Evolutionary conservation across 2,113 vertebrate species (phyloP).

Genomic region (Himantopus leucocephalus): DNA sequence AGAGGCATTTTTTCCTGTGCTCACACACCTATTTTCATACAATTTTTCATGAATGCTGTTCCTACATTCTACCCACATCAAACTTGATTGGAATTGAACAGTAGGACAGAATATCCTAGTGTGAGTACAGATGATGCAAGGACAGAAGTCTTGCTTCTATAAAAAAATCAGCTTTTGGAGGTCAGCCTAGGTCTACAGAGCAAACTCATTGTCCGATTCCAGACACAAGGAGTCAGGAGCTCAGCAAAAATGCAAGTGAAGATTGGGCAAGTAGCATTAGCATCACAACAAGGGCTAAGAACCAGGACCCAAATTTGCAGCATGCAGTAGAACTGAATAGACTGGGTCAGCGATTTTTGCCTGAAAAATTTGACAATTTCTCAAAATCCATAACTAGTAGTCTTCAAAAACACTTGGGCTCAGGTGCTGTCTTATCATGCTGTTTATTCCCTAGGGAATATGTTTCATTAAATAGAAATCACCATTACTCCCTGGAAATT

Average conservation of each 20-base stretch:
- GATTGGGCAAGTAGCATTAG: neutral
- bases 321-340: neutral
- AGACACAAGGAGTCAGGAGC: neutral
- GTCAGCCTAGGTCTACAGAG: neutral
- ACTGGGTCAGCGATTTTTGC: neutral
- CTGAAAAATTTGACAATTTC: neutral
- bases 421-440: neutral
- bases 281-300: neutral
- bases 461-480: neutral
- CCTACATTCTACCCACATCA: neutral
- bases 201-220: neutral
- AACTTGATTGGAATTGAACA: neutral
- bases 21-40: neutral
- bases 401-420: neutral
- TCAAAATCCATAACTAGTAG: neutral
- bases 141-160: neutral
- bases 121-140: neutral
- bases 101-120: neutral
- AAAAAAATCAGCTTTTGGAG: neutral
- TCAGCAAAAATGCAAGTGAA: neutral
- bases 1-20: neutral
- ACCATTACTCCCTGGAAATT: neutral
- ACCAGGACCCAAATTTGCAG: neutral
- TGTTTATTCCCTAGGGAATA: neutral
- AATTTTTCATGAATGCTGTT: neutral